Base-by-base conservation (phyloP, 1,140 invertebrate species). In the Apis laboriosa region DNA sequence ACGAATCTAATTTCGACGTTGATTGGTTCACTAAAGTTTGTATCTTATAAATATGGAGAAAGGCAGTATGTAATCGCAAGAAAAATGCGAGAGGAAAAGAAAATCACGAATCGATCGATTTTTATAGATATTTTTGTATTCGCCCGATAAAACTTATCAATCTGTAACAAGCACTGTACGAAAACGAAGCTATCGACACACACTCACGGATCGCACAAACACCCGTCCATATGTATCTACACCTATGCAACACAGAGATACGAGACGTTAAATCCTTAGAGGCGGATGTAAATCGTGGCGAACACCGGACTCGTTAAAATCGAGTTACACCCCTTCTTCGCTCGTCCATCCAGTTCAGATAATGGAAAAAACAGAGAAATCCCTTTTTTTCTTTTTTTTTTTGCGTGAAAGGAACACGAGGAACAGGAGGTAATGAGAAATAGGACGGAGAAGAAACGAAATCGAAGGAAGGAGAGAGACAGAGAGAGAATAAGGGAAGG, bases 281-380 rank as follows among this genome's bases (percentile, higher is more conserved):
- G 12, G 24, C 34, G 34, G 56, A 63, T 73, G 77, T 49, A 79
- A 63, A 72, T 73, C 34, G 56, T 19, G 66, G 51, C 17, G 19
- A 51, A 55, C 11, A 58, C 21, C 53, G 34, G 5, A 7, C 24
- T 61, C 43, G 77, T 61, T 79, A 61, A 61, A 79, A 61, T 55
- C 43, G 49, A 34, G 67, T 61, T 53, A 61, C 7, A 2, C 49
- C n/a, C n/a, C 15, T 17, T 12, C 34, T 53, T 24, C 11, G 3
- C 15, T 9, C 43, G 43, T 13, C 11, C 13, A 51, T 1, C n/a
- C 13, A 0, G 11, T 21, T 21, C 4, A 13, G 17, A 19, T 43
- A 28, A n/a, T 1, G 13, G 55, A 9, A 34, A 17, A 55, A 53
- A 13, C n/a, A 24, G 75, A n/a, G 49, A 21, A 9, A 28, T 43